These are phyloP conservation scores for Alethe diademata DNA, from an alignment of 2,113 vertebrate species.

Conservation along the genomic window DNA sequence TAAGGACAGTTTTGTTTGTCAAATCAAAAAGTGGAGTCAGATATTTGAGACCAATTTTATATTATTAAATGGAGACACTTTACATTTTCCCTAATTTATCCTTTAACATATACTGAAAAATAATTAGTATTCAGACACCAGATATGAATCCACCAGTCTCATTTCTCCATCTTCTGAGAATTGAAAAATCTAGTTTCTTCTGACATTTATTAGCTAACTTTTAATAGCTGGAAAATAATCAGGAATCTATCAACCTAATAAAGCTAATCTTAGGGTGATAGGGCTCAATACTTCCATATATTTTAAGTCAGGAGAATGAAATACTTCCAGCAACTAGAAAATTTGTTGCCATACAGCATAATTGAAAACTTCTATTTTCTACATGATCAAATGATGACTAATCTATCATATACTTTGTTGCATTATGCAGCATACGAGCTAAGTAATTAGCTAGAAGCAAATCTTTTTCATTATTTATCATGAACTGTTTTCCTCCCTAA, in stretches of 20 bases:
- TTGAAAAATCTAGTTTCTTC: not conserved
- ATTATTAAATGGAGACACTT: not conserved
- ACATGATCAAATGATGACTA: not conserved
- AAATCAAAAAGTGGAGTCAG: constrained; percentile 15
- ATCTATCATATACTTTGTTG: not conserved
- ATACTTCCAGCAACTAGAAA: not conserved
- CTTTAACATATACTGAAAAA: not conserved
- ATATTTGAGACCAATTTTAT: not conserved
- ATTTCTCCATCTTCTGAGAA: not conserved
- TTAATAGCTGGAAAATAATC: not conserved
- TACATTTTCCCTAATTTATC: not conserved
- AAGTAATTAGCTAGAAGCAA: constrained; percentile 6
- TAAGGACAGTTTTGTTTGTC: not conserved
- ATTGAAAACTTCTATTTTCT: not conserved
- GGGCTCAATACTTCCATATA: not conserved
- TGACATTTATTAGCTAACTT: not conserved
- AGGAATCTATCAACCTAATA: not conserved
- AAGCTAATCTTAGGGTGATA: not conserved
- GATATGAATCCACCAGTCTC: not conserved
- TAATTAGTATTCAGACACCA: not conserved
- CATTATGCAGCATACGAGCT: not conserved
- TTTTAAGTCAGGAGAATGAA: not conserved
- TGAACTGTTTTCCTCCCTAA: not conserved
- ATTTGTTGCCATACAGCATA: not conserved
- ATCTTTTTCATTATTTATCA: not conserved